Evolutionary conservation across 2,888 invertebrate genomes (phyloP), one percentile per base, ranked within the genome.

Genomic region (Trileptium ribeirensis): DNA sequence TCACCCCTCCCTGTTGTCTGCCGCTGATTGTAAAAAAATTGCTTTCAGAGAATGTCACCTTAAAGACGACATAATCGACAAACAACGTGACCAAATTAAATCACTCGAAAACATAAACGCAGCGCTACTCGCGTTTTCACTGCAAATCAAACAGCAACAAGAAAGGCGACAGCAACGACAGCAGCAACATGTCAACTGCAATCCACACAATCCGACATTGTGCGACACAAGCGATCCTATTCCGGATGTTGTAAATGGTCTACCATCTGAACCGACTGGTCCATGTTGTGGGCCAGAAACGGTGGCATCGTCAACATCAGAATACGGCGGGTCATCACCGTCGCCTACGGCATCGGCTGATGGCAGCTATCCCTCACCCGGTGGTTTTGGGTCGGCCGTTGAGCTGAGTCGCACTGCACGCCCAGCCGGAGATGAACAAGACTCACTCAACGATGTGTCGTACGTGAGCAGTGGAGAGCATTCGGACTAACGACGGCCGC

Each of bases 41-140:
- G 19, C 15, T 36, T 75, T 75, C 77, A 75, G 77, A 36, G 39
- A 37, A 75, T 2, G 29, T n/a, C 2, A 37, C 36, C 31, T 3
- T 24, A 75, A 38, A n/a, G 77, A 75, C 39, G 38, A 75, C 8
- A 75, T 75, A 36, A 75, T 75, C 8, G 3, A 24, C 36, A 33
- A 38, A 39, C 77, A 75, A 38, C 24, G n/a, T 15, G 38, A 75
- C 15, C 37, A 39, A 24, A 75, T 75, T 8, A 24, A 33, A 37
- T 33, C 77, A n/a, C 37, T 75, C n/a, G 77, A 75, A 36, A 75
- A n/a, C 37, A 34, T 75, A 29, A 75, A 75, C 77, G 77, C 77
- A 3, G n/a, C 77, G 2, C n/a, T 75, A 8, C 77, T 75, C 8
- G 77, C 77, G n/a, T 75, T 75, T 38, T 75, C 77, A 8, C 77